These are phyloP conservation scores for Callimorpha dominula DNA, from an alignment of 2,888 invertebrate genomes.

Conservation along the genomic window DNA sequence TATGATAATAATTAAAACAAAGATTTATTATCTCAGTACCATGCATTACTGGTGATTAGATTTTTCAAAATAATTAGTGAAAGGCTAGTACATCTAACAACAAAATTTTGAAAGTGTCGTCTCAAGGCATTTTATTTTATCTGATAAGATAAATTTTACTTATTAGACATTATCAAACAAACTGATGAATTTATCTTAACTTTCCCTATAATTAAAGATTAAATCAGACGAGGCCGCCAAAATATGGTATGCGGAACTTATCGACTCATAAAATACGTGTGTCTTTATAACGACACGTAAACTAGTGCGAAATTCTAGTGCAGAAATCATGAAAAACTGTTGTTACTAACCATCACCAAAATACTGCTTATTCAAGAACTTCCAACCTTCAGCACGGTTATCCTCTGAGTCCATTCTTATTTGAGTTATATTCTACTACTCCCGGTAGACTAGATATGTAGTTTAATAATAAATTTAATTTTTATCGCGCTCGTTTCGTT, in stretches of 20 bases:
- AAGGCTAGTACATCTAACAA: neutral
- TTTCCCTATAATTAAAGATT: neutral
- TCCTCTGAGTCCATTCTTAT: conserved; percentile 72
- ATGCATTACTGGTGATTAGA: neutral
- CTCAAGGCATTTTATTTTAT: neutral
- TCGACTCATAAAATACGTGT: conserved; percentile 35
- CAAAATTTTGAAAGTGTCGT: neutral
- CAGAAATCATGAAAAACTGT: conserved; percentile 48
- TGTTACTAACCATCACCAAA: conserved; percentile 81
- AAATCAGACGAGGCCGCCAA: conserved; percentile 16
- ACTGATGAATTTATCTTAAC: neutral
- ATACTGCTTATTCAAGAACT: conserved; percentile 83
- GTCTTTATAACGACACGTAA: conserved; percentile 61
- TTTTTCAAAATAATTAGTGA: neutral
- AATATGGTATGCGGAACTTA: conserved; percentile 25
- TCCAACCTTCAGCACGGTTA: conserved; percentile 83
- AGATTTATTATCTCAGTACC: neutral
- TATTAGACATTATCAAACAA: too few species aligned
- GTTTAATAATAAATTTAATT: conserved; percentile 44
- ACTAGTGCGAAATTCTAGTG: conserved; percentile 51
- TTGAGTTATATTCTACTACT: conserved; percentile 29
- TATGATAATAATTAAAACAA: neutral
- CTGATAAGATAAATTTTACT: too few species aligned
- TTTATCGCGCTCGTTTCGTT: conserved; percentile 31
- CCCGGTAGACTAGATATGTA: conserved; percentile 35